Evolutionary conservation across 2,113 vertebrate genomes (phyloP), one percentile per base, ranked within the genome.

Genomic region (Tetrao urogallus): DNA sequence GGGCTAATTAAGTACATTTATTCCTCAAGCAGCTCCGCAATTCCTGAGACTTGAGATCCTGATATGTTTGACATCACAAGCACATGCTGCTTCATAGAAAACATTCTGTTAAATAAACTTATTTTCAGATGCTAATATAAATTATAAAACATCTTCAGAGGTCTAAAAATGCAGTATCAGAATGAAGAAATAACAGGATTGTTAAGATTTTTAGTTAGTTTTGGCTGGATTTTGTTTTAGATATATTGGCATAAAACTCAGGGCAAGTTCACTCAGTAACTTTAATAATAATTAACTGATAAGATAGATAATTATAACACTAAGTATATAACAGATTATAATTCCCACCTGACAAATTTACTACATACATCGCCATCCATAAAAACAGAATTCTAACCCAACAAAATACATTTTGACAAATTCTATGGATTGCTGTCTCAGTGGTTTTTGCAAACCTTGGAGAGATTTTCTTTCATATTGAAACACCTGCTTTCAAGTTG

Each of bases 401-500:
- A 76, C 38, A 18, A 61, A 64, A 67, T 50, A 64, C 1, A 13
- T 86, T 93, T 71, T 73, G 15, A 91, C n/a, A 89, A 71, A 79
- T 1, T 40, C n/a, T 50, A 11, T 42, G 50, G 13, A 6, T 48
- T 90, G 28, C 6, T 89, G 74, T 60, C 13, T 4, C 25, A 75
- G 54, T 64, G 40, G 42, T 64, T 80, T 71, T 56, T 79, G 9
- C 76, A 92, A 91, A 85, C 58, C 66, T 86, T 94, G 48, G 25
- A 89, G n/a, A 48, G 30, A 88, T 94, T 93, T 95, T 15, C 15
- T 95, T 91, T 79, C 52, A 7, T 78, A 75, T 32, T 79, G 83
- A 90, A 93, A 94, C 40, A 90, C 85, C 82, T 92, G 67, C 80
- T 90, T 96, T 93, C 54, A 82, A 89, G 83, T 61, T 87, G 73